These are phyloP conservation scores for Anisognathus igniventris DNA, from an alignment of 2,797 vertebrate genomes.

Conservation along the genomic window DNA sequence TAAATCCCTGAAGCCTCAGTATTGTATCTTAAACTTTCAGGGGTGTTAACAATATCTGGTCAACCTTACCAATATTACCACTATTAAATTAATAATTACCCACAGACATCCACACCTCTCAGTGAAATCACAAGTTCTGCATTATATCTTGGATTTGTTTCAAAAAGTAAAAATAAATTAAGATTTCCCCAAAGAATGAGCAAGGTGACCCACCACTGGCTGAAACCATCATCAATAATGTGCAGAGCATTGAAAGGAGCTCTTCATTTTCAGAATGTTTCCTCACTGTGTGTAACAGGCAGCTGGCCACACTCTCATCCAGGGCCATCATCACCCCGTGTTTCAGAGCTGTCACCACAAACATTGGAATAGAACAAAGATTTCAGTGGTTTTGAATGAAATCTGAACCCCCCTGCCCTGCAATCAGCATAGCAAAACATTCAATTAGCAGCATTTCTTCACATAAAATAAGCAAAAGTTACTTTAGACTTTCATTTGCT, in stretches of 20 bases:
- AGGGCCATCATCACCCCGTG: not conserved
- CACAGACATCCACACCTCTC: not conserved
- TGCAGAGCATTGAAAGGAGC: slow-evolving; percentile 21
- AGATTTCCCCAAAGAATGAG: not conserved
- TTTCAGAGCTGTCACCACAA: slow-evolving; percentile 40
- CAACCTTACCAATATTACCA: not conserved
- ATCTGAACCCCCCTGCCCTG: not conserved
- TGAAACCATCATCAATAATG: slow-evolving; percentile 60
- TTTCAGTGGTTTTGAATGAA: not conserved
- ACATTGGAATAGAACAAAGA: not conserved
- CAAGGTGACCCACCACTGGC: slow-evolving; percentile 61
- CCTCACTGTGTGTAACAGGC: slow-evolving; percentile 26
- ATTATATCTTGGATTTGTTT: not conserved
- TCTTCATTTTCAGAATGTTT: not conserved
- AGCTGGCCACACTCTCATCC: not conserved
- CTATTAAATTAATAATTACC: not conserved
- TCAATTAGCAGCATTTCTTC: not conserved
- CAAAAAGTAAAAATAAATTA: not conserved
- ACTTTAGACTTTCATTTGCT: not conserved
- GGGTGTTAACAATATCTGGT: not conserved
- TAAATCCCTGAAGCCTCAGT: not conserved
- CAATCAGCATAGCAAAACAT: not conserved
- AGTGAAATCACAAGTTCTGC: not conserved
- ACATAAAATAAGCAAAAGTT: not conserved
- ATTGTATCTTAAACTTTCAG: not conserved